Percentiles rank a stretch among this genome's conserved stretches.
These are phyloP conservation scores for Anagrus nilaparvatae DNA, from an alignment of 1,140 invertebrate species.

Conservation along the genomic window DNA sequence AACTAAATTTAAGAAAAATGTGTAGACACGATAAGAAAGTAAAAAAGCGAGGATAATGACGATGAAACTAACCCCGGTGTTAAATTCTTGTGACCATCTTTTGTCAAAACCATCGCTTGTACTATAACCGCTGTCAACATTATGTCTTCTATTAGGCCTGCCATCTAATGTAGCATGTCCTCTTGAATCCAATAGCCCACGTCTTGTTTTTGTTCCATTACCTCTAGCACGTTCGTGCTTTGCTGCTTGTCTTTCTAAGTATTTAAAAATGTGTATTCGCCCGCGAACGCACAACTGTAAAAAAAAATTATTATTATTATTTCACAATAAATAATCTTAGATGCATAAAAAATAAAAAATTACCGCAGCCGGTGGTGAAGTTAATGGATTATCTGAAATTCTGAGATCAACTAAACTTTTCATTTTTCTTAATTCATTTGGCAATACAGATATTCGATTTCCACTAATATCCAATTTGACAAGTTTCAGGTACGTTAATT, in stretches of 20 bases:
- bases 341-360: not conserved
- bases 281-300: slow-evolving; percentile 81
- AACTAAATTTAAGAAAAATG: slow-evolving; percentile 3
- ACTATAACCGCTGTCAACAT: slow-evolving; percentile 81
- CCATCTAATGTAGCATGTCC: slow-evolving; percentile 44
- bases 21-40: slow-evolving; percentile 6
- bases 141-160: slow-evolving; percentile 49
- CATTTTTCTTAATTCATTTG: slow-evolving; percentile 78
- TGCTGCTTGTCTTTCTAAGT: slow-evolving; percentile 77
- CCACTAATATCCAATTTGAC: slow-evolving; percentile 77
- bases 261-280: slow-evolving; percentile 89
- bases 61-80: slow-evolving; percentile 34
- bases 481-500: slow-evolving; percentile 77
- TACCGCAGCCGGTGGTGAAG: slow-evolving; percentile 83
- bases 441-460: slow-evolving; percentile 78
- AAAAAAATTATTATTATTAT: not conserved
- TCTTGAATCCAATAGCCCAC: slow-evolving; percentile 39
- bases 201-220: slow-evolving; percentile 25
- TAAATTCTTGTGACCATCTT: slow-evolving; percentile 74
- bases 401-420: slow-evolving; percentile 65
- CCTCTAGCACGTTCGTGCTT: slow-evolving; percentile 48
- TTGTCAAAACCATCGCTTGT: slow-evolving; percentile 69
- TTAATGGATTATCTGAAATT: slow-evolving; percentile 79
- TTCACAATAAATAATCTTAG: not conserved
- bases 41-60: slow-evolving; percentile 4